Conservation (phyloP, 2,113 vertebrate genomes). For the Oncorhynchus masou region DNA sequence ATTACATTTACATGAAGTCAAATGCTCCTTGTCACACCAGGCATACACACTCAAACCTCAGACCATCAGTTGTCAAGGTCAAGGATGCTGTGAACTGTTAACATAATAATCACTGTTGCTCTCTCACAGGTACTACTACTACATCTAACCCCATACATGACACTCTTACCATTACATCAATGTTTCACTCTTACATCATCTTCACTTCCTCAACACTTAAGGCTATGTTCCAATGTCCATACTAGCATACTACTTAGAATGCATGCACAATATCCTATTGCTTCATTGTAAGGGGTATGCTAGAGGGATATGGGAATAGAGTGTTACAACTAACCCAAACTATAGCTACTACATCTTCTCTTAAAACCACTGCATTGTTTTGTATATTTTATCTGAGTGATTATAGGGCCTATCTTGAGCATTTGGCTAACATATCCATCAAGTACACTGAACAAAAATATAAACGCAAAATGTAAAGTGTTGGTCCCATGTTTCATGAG, state of each 20-base stretch:
- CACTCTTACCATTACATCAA: constrained; percentile 30
- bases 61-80: constrained; percentile 18
- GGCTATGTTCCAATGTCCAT: background rate
- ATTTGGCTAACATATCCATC: constrained; percentile 36
- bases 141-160: constrained; percentile 1
- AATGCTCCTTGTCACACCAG: background rate
- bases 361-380: background rate
- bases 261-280: no score
- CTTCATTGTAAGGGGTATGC: no score
- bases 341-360: background rate
- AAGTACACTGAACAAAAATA: constrained; percentile 17
- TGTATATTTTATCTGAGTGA: constrained; percentile 1
- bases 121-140: constrained; percentile 19
- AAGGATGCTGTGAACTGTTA: constrained; percentile 11
- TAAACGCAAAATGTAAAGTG: no score
- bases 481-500: no score
- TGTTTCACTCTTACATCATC: constrained; percentile 16
- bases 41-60: constrained; percentile 26
- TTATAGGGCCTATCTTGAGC: constrained; percentile 12
- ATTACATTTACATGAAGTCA: background rate
- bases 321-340: background rate
- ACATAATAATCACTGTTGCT: constrained; percentile 40
- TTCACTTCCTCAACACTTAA: background rate
- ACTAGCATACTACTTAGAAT: no score
- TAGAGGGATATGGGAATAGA: no score